phyloP scores from a whole-genome alignment of 1,140 invertebrate species.

The Scaptomyza pallida region DNA sequence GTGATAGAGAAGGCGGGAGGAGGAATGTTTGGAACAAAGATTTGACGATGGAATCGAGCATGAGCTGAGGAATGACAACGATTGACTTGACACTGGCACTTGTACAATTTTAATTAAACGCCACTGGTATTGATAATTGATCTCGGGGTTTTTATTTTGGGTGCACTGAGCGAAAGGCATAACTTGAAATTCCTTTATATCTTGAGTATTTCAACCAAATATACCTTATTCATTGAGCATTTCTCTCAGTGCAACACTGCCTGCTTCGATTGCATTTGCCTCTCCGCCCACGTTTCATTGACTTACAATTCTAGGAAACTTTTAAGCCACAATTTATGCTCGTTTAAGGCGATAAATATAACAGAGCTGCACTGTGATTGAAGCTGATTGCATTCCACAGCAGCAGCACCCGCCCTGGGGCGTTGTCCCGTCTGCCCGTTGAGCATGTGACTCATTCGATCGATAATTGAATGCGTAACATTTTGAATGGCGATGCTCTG shows the following conservation, averaged over 20 bases:
- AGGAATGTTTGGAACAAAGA: not conserved
- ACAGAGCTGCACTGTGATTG: constrained; percentile 66
- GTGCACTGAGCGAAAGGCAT: constrained; percentile 51
- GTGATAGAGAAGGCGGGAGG: constrained; percentile 11
- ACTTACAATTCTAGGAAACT: constrained; percentile 77
- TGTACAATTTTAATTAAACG: constrained; percentile 83
- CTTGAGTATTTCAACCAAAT: too few relatives aligned
- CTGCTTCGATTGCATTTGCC: not conserved
- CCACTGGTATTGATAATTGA: constrained; percentile 74
- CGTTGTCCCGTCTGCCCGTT: not conserved
- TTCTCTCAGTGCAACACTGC: constrained; percentile 44
- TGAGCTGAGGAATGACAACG: constrained; percentile 40
- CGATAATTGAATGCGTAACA: constrained; percentile 76
- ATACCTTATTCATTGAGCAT: not conserved
- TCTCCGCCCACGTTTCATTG: constrained; percentile 48
- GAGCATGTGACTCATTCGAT: constrained; percentile 54
- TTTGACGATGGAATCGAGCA: not conserved
- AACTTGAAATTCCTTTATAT: too few relatives aligned
- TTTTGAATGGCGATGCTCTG: constrained; percentile 58
- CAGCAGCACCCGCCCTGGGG: constrained; percentile 11
- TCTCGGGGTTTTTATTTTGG: constrained; percentile 27
- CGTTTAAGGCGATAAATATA: constrained; percentile 82
- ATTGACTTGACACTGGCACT: constrained; percentile 71
- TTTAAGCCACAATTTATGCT: constrained; percentile 81
- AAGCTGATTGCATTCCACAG: constrained; percentile 75